A percentile compares a stretch with the other conserved stretches of the same genome.
Evolutionary conservation across 2,888 invertebrate species (phyloP).

Genomic region (Cephus runcator): DNA sequence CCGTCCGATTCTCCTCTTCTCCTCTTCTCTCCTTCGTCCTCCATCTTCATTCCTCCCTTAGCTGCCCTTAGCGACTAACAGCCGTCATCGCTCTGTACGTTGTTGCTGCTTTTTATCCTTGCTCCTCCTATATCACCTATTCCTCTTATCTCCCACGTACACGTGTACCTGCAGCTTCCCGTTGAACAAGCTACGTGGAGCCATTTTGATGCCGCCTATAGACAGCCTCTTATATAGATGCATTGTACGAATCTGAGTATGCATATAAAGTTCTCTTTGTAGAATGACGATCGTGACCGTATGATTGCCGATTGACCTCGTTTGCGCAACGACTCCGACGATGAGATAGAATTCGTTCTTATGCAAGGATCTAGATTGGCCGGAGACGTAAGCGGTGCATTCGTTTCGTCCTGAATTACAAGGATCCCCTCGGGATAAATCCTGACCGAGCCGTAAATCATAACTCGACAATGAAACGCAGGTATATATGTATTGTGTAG

Average conservation of each 20-base stretch:
- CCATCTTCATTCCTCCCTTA: constrained; percentile 22
- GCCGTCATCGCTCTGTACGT: constrained; percentile 21
- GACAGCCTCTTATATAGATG: too few species aligned
- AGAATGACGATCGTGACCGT: background rate
- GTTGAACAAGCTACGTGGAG: background rate
- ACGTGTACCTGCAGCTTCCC: background rate
- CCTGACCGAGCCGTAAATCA: background rate
- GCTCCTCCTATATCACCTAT: background rate
- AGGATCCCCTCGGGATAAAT: background rate
- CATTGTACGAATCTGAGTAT: background rate
- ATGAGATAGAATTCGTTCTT: background rate
- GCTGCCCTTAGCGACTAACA: constrained; percentile 16
- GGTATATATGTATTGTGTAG: background rate
- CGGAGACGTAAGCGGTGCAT: background rate
- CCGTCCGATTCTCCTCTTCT: background rate
- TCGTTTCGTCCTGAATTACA: background rate
- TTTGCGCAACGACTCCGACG: background rate
- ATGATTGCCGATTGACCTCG: background rate
- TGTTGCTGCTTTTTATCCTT: background rate
- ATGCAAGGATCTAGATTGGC: background rate
- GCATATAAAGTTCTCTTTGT: background rate
- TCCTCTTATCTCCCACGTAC: background rate
- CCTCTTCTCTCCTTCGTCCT: constrained; percentile 17
- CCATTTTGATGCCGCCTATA: too few species aligned
- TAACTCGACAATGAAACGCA: background rate